A percentile compares a stretch with the other conserved stretches of the same genome.
Conservation (phyloP, 2,113 vertebrate genomes). For the Phoxinus phoxinus region DNA sequence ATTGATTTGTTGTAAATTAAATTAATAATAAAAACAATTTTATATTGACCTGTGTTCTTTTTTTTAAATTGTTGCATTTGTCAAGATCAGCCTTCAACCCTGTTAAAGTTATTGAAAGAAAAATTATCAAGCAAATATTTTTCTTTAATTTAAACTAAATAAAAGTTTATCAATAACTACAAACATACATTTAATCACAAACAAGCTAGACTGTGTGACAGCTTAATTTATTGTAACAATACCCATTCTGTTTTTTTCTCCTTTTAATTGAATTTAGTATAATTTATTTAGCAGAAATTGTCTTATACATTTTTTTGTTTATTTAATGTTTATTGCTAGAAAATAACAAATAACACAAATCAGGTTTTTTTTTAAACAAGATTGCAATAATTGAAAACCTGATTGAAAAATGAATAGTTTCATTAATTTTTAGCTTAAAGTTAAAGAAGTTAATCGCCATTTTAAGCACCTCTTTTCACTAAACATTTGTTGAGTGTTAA, state of each 20-base stretch:
- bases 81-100: background rate
- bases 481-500: background rate
- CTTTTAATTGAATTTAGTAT: background rate
- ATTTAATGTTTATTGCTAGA: background rate
- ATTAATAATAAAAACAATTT: background rate
- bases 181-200: background rate
- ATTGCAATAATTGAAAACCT: background rate
- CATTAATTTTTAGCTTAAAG: background rate
- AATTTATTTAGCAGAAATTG: background rate
- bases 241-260: background rate
- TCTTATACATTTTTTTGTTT: background rate
- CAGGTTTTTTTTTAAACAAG: background rate
- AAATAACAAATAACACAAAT: background rate
- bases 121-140: background rate
- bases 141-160: background rate
- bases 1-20: background rate
- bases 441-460: background rate
- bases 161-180: background rate
- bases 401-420: too few species aligned
- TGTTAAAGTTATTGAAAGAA: background rate
- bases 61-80: background rate
- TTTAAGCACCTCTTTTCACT: background rate
- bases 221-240: background rate
- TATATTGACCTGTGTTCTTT: background rate
- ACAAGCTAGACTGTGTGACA: background rate